Base-by-base conservation (phyloP, 2,888 invertebrate species). In the Oegoconia quadripuncta region DNA sequence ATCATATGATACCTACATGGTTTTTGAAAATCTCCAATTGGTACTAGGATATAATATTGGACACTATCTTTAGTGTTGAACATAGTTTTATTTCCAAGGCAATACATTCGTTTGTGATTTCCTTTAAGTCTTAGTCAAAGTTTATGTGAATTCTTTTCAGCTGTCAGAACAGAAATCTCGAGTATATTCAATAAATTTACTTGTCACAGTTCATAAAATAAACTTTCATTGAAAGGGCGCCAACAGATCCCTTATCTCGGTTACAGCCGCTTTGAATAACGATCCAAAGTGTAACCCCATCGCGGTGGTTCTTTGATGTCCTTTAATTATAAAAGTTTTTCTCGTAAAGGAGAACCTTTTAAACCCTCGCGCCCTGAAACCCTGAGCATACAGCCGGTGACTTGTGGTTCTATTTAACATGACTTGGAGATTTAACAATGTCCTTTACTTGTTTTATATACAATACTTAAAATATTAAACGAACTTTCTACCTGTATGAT, bases 261-360 rank as follows among this genome's bases (percentile, higher is more conserved):
- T 74, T 65, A 81, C 75, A 74, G 61, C 64, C 75, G 76, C 76
- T 82, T 80, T 84, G 74, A 82, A 79, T 82, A 82, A 80, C 77
- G 81, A 81, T 74, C 74, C 67, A 59, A 76, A 80, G 81, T 82
- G 81, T 82, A 83, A 83, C 83, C 80, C 80, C 77, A 77, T 77
- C 79, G 74, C 68, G 52, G 67, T 62, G 67, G 65, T 73, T 72
- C 83, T 84, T 86, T 86, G 86, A 86, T 82, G 79, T 81, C 82
- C 72, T 78, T 82, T 83, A 84, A 84, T 84, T 84, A 84, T 81
- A 79, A 83, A 84, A 83, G 73, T 84, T 82, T 80, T 75, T 76
- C 74, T 68, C 73, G 72, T 74, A 74, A 79, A 74, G 67, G 65
- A 67, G 61, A 73, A 71, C 70, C 73, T 74, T 79, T 56, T 57